phyloP scores from a whole-genome alignment of 2,113 vertebrate species.

The Vulpes lagopus region DNA sequence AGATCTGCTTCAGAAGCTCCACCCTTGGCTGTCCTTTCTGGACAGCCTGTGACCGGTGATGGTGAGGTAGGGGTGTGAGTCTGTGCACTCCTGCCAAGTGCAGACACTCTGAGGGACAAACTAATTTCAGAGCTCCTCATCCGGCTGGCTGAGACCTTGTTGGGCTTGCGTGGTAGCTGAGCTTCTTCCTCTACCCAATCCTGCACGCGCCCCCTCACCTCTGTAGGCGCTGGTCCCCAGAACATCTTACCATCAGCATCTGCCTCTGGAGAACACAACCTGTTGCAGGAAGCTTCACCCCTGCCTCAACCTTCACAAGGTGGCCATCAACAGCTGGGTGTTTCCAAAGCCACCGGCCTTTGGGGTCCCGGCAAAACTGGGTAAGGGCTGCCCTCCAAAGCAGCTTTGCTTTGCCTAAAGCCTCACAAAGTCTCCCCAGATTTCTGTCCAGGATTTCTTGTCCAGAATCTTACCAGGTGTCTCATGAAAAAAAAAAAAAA shows the following conservation, averaged over 20 bases:
- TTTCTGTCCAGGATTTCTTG: neutral
- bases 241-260: neutral
- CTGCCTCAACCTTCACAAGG: neutral
- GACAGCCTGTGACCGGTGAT: neutral
- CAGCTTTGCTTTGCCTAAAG: neutral
- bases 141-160: neutral
- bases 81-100: neutral
- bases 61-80: accelerated
- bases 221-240: neutral
- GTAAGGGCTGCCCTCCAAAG: neutral
- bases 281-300: neutral
- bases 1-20: neutral
- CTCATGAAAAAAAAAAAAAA: neutral
- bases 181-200: neutral
- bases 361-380: neutral
- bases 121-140: neutral
- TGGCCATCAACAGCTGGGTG: neutral
- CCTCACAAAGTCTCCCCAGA: neutral
- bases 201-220: neutral
- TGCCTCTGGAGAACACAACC: neutral
- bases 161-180: accelerated
- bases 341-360: neutral
- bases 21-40: neutral
- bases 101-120: accelerated
- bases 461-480: neutral